A percentile compares a stretch with the other conserved stretches of the same genome.
These are phyloP conservation scores for Mesitornis unicolor DNA, from an alignment of 2,113 vertebrate genomes.

Conservation along the genomic window DNA sequence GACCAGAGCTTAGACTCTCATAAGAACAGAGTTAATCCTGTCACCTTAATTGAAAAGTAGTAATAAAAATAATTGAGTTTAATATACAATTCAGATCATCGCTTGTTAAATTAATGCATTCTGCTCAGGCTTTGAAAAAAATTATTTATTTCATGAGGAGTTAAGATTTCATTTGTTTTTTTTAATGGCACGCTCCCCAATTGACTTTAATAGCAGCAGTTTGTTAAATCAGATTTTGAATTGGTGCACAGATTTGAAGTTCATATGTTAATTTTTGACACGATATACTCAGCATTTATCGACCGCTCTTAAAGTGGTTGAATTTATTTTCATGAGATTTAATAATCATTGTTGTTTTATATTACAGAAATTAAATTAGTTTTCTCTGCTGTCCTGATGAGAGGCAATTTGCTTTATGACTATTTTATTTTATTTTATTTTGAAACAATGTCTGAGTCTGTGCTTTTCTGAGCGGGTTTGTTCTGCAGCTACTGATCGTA, in stretches of 20 bases:
- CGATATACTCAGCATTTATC: neutral
- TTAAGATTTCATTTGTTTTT: conserved; percentile 71
- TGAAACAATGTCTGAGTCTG: neutral
- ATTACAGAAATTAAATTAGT: conserved; percentile 16
- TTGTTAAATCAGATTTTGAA: conserved; percentile 71
- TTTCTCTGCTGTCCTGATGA: neutral
- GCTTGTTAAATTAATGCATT: conserved; percentile 57
- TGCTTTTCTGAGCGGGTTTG: neutral
- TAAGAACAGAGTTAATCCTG: conserved; percentile 56
- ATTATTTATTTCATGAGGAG: conserved; percentile 62
- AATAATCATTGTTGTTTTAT: neutral
- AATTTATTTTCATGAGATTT: conserved; percentile 24
- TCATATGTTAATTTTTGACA: conserved; percentile 60
- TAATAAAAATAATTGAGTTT: conserved; percentile 80
- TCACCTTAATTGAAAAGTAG: conserved; percentile 71
- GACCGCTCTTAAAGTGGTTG: neutral
- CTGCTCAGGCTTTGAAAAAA: conserved; percentile 64
- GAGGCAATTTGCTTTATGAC: neutral
- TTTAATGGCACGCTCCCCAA: conserved; percentile 59
- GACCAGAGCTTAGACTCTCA: neutral
- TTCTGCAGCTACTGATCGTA: neutral
- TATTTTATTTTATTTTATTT: neutral
- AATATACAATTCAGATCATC: conserved; percentile 76
- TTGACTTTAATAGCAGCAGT: conserved; percentile 70
- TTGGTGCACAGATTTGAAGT: conserved; percentile 37